A percentile compares a stretch with the other conserved stretches of the same genome.
phyloP scores from a whole-genome alignment of 2,113 vertebrate species.

The Catharus fuscescens region DNA sequence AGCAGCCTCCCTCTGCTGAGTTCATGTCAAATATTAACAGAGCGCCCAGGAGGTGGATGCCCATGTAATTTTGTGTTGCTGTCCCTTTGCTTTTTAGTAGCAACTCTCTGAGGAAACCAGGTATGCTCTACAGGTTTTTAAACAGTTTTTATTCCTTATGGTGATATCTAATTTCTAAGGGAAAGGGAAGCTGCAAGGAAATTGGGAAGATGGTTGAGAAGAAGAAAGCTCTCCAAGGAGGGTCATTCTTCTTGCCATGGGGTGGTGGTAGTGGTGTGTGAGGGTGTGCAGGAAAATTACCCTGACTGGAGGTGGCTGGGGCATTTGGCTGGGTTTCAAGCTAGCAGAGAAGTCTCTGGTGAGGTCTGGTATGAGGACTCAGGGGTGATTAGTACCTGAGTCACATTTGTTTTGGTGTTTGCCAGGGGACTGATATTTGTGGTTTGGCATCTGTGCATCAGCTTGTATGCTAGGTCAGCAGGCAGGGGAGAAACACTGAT shows the following conservation, averaged over 20 bases:
- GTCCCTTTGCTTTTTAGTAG: not conserved
- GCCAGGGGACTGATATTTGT: not conserved
- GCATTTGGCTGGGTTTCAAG: not conserved
- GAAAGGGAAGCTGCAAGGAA: not conserved
- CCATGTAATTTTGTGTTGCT: not conserved
- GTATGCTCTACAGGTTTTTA: constrained; percentile 13
- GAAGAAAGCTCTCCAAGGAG: not conserved
- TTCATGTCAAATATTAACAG: not conserved
- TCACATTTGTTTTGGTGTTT: not conserved
- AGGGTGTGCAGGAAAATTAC: not conserved
- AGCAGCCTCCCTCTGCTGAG: not conserved
- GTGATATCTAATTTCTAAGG: not conserved
- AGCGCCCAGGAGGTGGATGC: not conserved
- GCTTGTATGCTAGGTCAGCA: not conserved
- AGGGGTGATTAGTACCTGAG: not conserved
- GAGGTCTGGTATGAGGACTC: not conserved
- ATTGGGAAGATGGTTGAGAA: not conserved
- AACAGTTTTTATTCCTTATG: constrained; percentile 6
- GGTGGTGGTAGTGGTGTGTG: not conserved
- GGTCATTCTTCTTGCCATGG: not conserved
- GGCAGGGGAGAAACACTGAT: not conserved
- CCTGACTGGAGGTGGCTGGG: not conserved
- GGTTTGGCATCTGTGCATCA: not conserved
- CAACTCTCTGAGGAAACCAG: constrained; percentile 11
- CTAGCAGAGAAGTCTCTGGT: not conserved